phyloP scores from a whole-genome alignment of 2,113 vertebrate species.

The Entelurus aequoreus region DNA sequence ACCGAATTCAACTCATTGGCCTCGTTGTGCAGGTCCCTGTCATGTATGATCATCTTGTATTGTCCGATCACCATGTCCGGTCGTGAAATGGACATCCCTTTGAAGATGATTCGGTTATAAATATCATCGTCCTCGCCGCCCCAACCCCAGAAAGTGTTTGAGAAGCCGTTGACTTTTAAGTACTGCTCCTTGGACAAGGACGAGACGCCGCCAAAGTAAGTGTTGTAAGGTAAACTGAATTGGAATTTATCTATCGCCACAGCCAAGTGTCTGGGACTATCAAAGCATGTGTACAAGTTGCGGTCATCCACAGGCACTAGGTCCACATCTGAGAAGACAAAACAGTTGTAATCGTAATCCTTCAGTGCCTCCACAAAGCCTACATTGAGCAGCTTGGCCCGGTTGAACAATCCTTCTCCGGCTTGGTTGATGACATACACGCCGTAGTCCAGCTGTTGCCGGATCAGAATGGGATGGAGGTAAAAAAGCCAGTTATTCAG shows the following conservation, averaged over 20 bases:
- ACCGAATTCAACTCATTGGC: conserved; percentile 74
- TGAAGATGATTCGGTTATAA: conserved; percentile 56
- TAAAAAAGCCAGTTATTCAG: conserved; percentile 89
- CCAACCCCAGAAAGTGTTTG: conserved; percentile 97
- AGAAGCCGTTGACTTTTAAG: conserved; percentile 88
- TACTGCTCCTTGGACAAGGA: conserved; percentile 85
- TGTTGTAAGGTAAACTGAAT: conserved; percentile 83
- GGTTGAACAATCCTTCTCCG: conserved; percentile 85
- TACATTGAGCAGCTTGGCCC: conserved; percentile 87
- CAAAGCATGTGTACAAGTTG: conserved; percentile 86
- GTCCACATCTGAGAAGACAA: conserved; percentile 92
- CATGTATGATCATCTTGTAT: conserved; percentile 87
- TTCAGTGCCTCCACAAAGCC: conserved; percentile 86
- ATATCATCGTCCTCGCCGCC: conserved; percentile 96
- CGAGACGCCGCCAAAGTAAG: conserved; percentile 87
- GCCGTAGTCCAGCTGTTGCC: conserved; percentile 89
- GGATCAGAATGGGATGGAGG: conserved; percentile 84
- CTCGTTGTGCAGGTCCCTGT: conserved; percentile 84
- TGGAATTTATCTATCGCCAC: conserved; percentile 95
- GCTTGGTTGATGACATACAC: conserved; percentile 90
- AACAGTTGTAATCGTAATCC: conserved; percentile 88
- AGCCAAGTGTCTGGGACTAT: conserved; percentile 85
- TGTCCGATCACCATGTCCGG: conserved; percentile 75
- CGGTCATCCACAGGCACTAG: conserved; percentile 88
- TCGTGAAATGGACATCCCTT: conserved; percentile 82